phyloP scores from a whole-genome alignment of 2,797 vertebrate genomes.

The Sebastes cheni region DNA sequence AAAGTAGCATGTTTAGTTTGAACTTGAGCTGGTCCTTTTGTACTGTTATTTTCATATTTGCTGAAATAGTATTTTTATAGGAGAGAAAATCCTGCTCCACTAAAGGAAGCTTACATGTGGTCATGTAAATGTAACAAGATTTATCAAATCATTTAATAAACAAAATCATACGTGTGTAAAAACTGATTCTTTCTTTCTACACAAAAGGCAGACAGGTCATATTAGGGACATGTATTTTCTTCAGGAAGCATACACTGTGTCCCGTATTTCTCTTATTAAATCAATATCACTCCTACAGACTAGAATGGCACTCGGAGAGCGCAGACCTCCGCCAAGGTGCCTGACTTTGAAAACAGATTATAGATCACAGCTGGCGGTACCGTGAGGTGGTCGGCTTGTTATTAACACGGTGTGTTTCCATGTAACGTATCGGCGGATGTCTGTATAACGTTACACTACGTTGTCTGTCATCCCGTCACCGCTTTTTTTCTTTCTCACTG shows the following conservation, averaged over 20 bases:
- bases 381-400: too few species aligned
- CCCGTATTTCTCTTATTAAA: neutral
- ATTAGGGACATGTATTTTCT: neutral
- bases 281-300: neutral
- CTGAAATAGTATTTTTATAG: conserved; percentile 81
- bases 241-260: neutral
- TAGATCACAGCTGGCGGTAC: too few species aligned
- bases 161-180: conserved; percentile 63
- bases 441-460: too few species aligned
- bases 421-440: too few species aligned
- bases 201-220: neutral
- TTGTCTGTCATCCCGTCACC: too few species aligned
- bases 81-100: conserved; percentile 45
- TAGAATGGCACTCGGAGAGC: too few species aligned
- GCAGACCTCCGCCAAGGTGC: too few species aligned
- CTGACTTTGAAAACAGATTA: too few species aligned
- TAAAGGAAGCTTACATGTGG: conserved; percentile 48
- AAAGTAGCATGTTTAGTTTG: conserved; percentile 53
- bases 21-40: conserved; percentile 65
- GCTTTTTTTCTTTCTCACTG: too few species aligned
- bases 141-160: conserved; percentile 74
- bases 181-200: conserved; percentile 38
- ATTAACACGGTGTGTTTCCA: too few species aligned
- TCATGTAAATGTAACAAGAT: conserved; percentile 67
- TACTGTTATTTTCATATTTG: conserved; percentile 76